These are phyloP conservation scores for Myrmecophaga tridactyla DNA, from an alignment of 2,113 vertebrate genomes.

Conservation along the genomic window DNA sequence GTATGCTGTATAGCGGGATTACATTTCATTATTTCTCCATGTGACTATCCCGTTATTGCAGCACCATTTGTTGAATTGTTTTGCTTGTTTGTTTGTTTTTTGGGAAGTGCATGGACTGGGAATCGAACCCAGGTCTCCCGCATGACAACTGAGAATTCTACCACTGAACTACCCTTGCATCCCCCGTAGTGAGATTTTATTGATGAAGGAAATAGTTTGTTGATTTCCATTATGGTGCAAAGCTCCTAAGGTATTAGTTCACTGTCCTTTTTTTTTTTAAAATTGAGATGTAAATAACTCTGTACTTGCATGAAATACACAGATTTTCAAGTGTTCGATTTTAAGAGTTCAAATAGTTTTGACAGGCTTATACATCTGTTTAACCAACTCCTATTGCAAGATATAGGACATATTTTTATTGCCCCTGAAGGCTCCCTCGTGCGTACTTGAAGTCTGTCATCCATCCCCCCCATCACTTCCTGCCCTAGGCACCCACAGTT, in stretches of 20 bases:
- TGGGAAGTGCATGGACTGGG: too few relatives aligned
- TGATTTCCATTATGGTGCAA: neutral
- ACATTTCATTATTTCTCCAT: too few relatives aligned
- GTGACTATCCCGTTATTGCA: too few relatives aligned
- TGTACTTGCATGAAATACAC: too few relatives aligned
- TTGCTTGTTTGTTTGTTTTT: too few relatives aligned
- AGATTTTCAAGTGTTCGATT: neutral
- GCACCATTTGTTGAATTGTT: too few relatives aligned
- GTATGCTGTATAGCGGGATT: too few relatives aligned
- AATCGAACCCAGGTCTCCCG: too few relatives aligned
- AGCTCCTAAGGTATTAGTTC: neutral
- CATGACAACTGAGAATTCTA: too few relatives aligned
- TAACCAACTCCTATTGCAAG: neutral
- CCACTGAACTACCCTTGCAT: too few relatives aligned
- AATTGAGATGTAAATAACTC: neutral
- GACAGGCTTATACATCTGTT: neutral
- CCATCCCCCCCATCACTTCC: neutral
- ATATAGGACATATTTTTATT: neutral
- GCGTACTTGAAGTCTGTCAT: neutral
- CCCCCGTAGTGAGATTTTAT: neutral
- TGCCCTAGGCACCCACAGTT: neutral
- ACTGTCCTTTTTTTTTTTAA: neutral
- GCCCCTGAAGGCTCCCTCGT: neutral
- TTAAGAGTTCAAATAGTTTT: neutral
- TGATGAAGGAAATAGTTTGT: neutral